Conservation (phyloP, 2,888 invertebrate species). For the Temnothorax unifasciatus region DNA sequence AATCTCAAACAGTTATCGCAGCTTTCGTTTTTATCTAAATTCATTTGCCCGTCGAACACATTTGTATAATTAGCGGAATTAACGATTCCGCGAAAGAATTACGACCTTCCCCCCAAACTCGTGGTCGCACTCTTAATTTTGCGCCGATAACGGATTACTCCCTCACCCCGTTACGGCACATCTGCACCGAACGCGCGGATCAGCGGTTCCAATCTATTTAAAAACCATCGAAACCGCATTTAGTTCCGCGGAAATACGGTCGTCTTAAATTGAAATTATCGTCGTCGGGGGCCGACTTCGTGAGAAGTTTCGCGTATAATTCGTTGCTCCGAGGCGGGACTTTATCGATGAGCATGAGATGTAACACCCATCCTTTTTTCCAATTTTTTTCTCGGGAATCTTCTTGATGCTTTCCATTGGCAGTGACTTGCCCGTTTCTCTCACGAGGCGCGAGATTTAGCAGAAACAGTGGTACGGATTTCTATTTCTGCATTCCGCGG, state of each 20-base stretch:
- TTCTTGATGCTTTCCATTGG: not conserved
- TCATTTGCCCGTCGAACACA: not conserved
- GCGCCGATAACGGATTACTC: constrained; percentile 14
- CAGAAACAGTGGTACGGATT: not conserved
- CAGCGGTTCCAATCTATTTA: constrained; percentile 39
- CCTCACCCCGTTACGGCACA: not conserved
- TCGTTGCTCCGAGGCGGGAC: constrained; percentile 2
- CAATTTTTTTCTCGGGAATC: not conserved
- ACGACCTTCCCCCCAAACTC: not conserved
- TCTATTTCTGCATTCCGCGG: constrained; percentile 16
- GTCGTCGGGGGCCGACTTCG: constrained; percentile 11
- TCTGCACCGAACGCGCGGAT: constrained; percentile 19
- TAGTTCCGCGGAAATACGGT: constrained; percentile 36
- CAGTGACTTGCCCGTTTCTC: not conserved
- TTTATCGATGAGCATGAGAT: constrained; percentile 25
- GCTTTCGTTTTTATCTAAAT: not conserved
- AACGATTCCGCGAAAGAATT: not conserved
- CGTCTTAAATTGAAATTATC: constrained; percentile 40
- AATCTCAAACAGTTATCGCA: not conserved
- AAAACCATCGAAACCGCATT: constrained; percentile 36
- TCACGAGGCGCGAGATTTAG: not conserved
- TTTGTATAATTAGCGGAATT: not conserved
- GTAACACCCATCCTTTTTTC: constrained; percentile 7
- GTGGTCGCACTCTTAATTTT: constrained; percentile 16
- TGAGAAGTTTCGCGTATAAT: constrained; percentile 21